Percentiles rank a stretch among this genome's conserved stretches.
Evolutionary conservation across 1,140 invertebrate species (phyloP).

Genomic region (Chelonus insularis): DNA sequence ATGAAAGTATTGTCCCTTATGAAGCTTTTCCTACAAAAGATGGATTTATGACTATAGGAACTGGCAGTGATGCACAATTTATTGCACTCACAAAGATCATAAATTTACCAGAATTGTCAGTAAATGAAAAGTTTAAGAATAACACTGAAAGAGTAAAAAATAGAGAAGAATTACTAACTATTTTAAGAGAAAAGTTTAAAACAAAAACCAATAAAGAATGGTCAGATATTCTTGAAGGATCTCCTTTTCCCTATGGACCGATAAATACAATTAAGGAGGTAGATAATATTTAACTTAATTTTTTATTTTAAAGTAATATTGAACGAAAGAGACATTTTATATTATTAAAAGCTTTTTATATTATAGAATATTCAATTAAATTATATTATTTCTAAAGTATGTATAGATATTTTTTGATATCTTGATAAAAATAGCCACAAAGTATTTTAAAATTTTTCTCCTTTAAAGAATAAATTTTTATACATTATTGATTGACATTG

Average conservation of each 20-base stretch:
- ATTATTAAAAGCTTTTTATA: too few relatives aligned
- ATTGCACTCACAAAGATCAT: conserved; percentile 69
- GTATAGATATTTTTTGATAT: too few relatives aligned
- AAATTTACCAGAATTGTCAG: conserved; percentile 64
- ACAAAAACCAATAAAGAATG: conserved; percentile 77
- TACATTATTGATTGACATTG: too few relatives aligned
- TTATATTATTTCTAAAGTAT: too few relatives aligned
- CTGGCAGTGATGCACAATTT: conserved; percentile 82
- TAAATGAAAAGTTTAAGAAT: conserved; percentile 69
- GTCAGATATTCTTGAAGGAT: conserved; percentile 71
- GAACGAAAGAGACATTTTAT: too few relatives aligned
- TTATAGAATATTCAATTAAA: too few relatives aligned
- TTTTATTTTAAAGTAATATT: too few relatives aligned
- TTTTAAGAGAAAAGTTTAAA: conserved; percentile 67
- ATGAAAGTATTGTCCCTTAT: conserved; percentile 94
- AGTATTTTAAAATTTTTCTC: too few relatives aligned
- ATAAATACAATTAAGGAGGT: conserved; percentile 82
- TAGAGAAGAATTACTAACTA: conserved; percentile 68
- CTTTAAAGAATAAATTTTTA: too few relatives aligned
- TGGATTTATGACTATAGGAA: conserved; percentile 82
- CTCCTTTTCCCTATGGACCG: conserved; percentile 84
- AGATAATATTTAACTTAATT: too few relatives aligned
- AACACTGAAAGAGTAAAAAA: conserved; percentile 79
- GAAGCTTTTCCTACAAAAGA: conserved; percentile 82
- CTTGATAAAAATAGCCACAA: too few relatives aligned